Evolutionary conservation across 2,113 vertebrate species (phyloP).

Genomic region (Cebus imitator): DNA sequence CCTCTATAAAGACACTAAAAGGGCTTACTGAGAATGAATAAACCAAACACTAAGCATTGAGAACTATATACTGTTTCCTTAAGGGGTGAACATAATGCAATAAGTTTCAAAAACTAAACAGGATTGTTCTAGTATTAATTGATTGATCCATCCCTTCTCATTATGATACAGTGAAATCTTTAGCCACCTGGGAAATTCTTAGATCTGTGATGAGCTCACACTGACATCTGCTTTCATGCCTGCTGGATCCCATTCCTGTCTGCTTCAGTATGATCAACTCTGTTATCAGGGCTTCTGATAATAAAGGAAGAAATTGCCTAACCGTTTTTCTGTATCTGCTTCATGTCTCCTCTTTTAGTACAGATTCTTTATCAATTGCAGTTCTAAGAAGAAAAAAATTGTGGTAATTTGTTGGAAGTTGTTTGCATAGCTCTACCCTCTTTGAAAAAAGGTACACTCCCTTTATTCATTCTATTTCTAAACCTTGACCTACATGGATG

Average conservation of each 20-base stretch:
- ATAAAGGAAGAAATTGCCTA: conserved; percentile 26
- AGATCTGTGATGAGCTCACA: neutral
- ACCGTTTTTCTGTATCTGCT: neutral
- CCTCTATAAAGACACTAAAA: neutral
- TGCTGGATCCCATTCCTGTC: neutral
- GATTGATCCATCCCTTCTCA: neutral
- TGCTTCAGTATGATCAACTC: neutral
- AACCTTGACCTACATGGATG: neutral
- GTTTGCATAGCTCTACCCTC: neutral
- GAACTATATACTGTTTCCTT: neutral
- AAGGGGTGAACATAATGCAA: neutral
- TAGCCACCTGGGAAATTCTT: neutral
- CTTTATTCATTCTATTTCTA: neutral
- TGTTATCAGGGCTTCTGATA: neutral
- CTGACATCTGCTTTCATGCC: neutral
- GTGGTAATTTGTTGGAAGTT: neutral
- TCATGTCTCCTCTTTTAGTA: neutral
- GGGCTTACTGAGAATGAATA: neutral
- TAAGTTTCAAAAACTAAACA: neutral
- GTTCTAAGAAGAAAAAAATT: neutral
- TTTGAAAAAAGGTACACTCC: neutral
- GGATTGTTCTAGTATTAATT: neutral
- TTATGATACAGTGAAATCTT: neutral
- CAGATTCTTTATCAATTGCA: neutral
- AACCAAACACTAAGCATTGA: neutral